A percentile compares a stretch with the other conserved stretches of the same genome.
Conservation (phyloP, 2,797 vertebrate species). For the Pipistrellus kuhlii region DNA sequence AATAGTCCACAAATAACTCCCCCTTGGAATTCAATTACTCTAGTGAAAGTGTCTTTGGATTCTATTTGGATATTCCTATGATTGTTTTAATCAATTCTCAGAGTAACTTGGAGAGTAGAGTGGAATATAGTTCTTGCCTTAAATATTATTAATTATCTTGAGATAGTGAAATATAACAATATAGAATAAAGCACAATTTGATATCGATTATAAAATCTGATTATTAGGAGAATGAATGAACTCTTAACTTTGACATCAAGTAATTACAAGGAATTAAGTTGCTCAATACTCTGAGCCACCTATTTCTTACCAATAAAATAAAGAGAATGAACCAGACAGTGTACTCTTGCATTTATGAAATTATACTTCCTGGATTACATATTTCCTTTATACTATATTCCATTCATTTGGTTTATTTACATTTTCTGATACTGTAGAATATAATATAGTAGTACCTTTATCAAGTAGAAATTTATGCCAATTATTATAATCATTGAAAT, state of each 20-base stretch:
- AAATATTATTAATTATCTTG: neutral
- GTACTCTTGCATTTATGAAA: neutral
- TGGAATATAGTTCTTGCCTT: neutral
- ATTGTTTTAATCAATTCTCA: neutral
- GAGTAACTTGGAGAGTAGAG: neutral
- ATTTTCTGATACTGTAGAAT: slow-evolving; percentile 12
- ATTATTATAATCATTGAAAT: slow-evolving; percentile 63
- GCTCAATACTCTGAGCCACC: neutral
- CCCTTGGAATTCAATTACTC: neutral
- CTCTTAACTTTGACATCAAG: slow-evolving; percentile 19
- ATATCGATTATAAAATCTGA: neutral
- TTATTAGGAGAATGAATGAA: neutral
- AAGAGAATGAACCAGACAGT: neutral
- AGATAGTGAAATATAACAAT: neutral
- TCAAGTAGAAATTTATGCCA: slow-evolving; percentile 54
- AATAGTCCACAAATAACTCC: neutral
- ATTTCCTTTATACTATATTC: slow-evolving; percentile 23
- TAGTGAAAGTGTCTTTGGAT: neutral
- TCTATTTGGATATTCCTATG: neutral
- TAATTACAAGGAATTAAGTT: neutral
- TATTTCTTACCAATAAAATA: slow-evolving; percentile 27
- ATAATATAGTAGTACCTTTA: slow-evolving; percentile 7
- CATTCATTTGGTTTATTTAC: neutral
- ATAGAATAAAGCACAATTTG: neutral
- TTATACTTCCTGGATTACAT: slow-evolving; percentile 24